These are phyloP conservation scores for Rhagoletis pomonella DNA, from an alignment of 1,140 invertebrate species.

Conservation along the genomic window DNA sequence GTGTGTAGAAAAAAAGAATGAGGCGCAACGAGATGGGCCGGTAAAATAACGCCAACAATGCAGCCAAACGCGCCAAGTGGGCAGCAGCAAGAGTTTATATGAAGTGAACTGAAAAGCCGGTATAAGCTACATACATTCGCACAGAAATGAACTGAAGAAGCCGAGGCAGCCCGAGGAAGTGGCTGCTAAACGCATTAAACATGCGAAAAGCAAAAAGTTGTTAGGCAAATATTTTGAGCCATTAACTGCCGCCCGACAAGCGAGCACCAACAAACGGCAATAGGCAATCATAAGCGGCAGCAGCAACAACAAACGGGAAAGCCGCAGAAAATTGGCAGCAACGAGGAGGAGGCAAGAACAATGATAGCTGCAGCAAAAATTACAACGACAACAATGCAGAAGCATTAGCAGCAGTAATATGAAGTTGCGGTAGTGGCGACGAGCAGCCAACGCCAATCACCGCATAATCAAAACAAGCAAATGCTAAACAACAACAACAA, in stretches of 20 bases:
- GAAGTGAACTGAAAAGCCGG: no score
- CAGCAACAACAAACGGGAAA: neutral
- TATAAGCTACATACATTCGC: no score
- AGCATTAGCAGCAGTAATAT: neutral
- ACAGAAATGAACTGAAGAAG: no score
- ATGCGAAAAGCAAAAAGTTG: conserved; percentile 50
- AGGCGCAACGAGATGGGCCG: no score
- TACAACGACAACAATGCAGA: neutral
- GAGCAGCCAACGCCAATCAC: conserved; percentile 47
- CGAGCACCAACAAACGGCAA: neutral
- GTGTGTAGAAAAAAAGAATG: no score
- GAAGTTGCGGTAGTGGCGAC: neutral
- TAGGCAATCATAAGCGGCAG: neutral
- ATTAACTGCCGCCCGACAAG: conserved; percentile 41
- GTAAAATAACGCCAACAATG: no score
- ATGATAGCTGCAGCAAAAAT: neutral
- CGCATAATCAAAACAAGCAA: conserved; percentile 53
- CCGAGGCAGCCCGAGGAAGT: neutral
- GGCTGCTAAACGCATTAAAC: conserved; percentile 13
- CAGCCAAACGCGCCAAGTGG: no score
- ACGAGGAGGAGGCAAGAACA: neutral
- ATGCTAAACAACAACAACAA: conserved; percentile 45
- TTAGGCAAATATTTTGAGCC: conserved; percentile 54
- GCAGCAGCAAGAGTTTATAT: no score
- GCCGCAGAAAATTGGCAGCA: neutral